Conservation (phyloP, 2,113 vertebrate species). For the Pelecanus crispus region DNA sequence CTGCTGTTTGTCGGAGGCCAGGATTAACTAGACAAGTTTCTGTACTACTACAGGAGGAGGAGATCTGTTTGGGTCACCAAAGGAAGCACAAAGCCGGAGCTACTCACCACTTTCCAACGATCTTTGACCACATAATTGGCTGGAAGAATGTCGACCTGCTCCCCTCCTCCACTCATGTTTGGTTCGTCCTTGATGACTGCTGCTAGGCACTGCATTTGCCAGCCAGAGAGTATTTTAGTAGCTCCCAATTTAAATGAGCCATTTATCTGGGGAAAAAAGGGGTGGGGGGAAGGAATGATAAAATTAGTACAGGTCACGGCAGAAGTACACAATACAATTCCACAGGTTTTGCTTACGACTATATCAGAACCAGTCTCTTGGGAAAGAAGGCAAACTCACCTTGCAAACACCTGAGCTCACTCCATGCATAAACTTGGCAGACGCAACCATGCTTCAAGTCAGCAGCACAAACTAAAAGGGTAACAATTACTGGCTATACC, state of each 20-base stretch:
- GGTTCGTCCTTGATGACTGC: constrained; percentile 92
- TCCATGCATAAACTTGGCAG: not conserved
- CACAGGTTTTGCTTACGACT: not conserved
- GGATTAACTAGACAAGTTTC: not conserved
- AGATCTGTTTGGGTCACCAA: not conserved
- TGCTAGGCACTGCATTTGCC: constrained; percentile 98
- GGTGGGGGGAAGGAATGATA: not conserved
- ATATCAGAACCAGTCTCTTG: not conserved
- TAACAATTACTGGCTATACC: not conserved
- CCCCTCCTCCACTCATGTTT: constrained; percentile 97
- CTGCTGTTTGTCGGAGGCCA: not conserved
- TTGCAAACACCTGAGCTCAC: not conserved
- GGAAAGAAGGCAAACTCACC: constrained; percentile 8
- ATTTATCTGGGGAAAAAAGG: constrained; percentile 84
- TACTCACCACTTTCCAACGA: constrained; percentile 98
- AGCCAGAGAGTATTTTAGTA: constrained; percentile 87
- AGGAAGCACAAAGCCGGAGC: not conserved
- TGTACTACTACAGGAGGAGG: not conserved
- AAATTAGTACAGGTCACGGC: not conserved
- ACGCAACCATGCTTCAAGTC: not conserved
- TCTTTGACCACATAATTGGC: constrained; percentile 98
- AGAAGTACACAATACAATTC: not conserved
- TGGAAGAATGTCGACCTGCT: constrained; percentile 96
- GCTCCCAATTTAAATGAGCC: constrained; percentile 92
- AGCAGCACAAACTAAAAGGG: constrained; percentile 21